Conservation (phyloP, 2,888 invertebrate genomes). For the Tachina lurida region DNA sequence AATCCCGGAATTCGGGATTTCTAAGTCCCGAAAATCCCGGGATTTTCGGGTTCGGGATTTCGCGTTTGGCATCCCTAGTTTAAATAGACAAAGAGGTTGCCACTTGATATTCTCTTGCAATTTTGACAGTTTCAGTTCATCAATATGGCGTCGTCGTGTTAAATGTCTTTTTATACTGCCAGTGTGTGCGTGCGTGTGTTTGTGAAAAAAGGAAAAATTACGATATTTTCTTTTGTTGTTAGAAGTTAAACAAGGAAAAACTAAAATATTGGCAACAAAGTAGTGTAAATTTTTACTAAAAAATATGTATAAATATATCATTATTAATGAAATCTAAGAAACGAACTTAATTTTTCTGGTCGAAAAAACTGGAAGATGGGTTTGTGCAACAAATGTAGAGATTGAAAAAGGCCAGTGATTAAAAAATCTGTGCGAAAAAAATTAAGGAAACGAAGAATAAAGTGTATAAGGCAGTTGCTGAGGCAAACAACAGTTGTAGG, state of each 20-base stretch:
- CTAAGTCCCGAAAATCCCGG: no score
- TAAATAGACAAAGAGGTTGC: conserved; percentile 1
- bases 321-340: conserved; percentile 41
- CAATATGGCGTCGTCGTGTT: conserved; percentile 81
- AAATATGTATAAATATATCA: conserved; percentile 19
- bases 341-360: conserved; percentile 36
- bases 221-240: conserved; percentile 77
- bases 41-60: no score
- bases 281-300: conserved; percentile 55
- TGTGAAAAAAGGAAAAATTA: conserved; percentile 68
- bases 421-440: conserved; percentile 65
- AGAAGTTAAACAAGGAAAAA: conserved; percentile 69
- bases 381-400: conserved; percentile 71
- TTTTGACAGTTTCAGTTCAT: conserved; percentile 55
- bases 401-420: conserved; percentile 56
- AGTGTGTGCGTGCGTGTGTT: conserved; percentile 56
- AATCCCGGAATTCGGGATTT: no score
- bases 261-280: conserved; percentile 59
- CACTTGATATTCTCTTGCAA: conserved; percentile 1
- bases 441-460: conserved; percentile 60
- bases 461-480: conserved; percentile 63
- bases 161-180: conserved; percentile 71
- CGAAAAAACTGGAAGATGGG: conserved; percentile 68
- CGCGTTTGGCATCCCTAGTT: no score
- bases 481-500: conserved; percentile 59